Percentiles rank a stretch among this genome's conserved stretches.
Conservation (phyloP, 92 coral and sea anemone species). For the Heteractis magnifica region DNA sequence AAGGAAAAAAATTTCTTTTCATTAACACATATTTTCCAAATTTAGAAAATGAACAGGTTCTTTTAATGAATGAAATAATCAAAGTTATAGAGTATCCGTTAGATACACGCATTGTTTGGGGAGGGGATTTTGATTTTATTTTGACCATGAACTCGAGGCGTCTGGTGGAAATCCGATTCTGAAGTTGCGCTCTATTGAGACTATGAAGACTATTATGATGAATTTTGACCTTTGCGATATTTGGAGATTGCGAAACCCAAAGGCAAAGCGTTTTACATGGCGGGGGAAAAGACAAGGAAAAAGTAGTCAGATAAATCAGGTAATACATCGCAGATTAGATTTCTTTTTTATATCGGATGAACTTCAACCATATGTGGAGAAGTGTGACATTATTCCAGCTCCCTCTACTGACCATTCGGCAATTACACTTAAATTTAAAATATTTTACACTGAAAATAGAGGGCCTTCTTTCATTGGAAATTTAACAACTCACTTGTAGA, state of each 20-base stretch:
- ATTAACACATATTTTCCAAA: no score
- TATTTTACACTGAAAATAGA: constrained; percentile 2
- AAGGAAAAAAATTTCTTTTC: no score
- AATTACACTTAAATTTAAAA: constrained; percentile 30
- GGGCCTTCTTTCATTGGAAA: constrained; percentile 35
- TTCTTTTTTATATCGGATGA: constrained; percentile 18
- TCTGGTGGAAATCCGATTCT: constrained; percentile 16
- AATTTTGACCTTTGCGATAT: constrained; percentile 16
- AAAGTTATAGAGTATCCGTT: background rate
- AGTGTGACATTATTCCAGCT: constrained; percentile 25
- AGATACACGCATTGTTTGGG: background rate
- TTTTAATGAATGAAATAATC: no score
- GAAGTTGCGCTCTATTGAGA: constrained; percentile 12
- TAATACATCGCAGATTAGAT: constrained; percentile 18
- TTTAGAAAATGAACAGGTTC: no score
- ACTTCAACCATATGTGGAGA: constrained; percentile 18
- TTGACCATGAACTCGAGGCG: constrained; percentile 15
- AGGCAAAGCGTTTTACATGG: constrained; percentile 16
- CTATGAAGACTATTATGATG: constrained; percentile 11
- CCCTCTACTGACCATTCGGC: no score
- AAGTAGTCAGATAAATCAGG: background rate
- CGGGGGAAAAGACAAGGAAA: constrained; percentile 16
- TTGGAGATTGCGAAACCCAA: constrained; percentile 25
- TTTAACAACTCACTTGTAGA: constrained; percentile 24
- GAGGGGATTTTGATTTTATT: background rate